Evolutionary conservation across 2,113 vertebrate genomes (phyloP).

Genomic region (Mus spicilegus): DNA sequence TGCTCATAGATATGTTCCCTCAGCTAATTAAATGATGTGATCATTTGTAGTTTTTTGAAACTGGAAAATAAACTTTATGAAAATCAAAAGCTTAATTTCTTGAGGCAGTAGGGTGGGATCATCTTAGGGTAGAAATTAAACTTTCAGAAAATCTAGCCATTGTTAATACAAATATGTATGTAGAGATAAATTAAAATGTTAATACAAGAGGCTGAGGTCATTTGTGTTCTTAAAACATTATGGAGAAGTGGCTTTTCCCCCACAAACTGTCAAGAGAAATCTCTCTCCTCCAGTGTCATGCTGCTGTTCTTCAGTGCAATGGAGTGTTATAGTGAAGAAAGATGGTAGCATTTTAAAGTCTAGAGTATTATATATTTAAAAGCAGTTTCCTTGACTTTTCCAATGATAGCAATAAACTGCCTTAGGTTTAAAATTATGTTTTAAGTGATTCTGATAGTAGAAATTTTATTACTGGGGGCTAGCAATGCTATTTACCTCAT

Average conservation of each 20-base stretch:
- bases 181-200: background rate
- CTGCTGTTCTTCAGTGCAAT: background rate
- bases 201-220: background rate
- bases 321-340: background rate
- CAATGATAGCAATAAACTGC: background rate
- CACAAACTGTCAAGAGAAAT: conserved; percentile 4
- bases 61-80: background rate
- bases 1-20: background rate
- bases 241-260: background rate
- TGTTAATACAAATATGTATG: background rate
- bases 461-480: conserved; percentile 38
- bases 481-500: conserved; percentile 22
- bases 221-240: background rate
- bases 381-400: background rate
- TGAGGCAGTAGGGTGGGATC: background rate
- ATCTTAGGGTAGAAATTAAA: background rate
- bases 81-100: background rate
- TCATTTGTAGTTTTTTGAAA: background rate
- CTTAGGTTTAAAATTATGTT: conserved; percentile 48
- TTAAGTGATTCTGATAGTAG: conserved; percentile 23
- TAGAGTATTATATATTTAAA: background rate
- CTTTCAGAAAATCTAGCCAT: background rate
- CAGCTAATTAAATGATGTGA: background rate
- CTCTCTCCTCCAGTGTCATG: background rate
- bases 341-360: background rate